Conservation (phyloP, 2,888 invertebrate species). For the Meloe dianella region DNA sequence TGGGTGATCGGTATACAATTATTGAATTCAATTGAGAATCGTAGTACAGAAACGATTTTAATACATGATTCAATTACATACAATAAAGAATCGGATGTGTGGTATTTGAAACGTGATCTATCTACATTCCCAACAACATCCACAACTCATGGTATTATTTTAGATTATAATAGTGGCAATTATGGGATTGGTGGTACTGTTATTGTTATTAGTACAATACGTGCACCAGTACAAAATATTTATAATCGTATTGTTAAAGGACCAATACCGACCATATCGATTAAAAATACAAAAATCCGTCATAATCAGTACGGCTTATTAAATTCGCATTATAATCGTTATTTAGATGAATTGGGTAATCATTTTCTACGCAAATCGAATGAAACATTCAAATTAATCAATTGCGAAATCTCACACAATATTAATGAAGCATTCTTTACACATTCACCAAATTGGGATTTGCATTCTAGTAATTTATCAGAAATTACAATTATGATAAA, state of each 20-base stretch:
- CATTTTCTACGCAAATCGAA: conserved; percentile 87
- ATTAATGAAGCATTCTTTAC: conserved; percentile 80
- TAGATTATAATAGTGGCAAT: conserved; percentile 80
- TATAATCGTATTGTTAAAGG: conserved; percentile 78
- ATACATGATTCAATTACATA: conserved; percentile 78
- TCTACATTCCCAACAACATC: conserved; percentile 91
- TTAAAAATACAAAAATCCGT: conserved; percentile 76
- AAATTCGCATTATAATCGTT: conserved; percentile 86
- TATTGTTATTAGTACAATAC: conserved; percentile 75
- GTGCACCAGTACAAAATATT: conserved; percentile 75
- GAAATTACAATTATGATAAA: conserved; percentile 91
- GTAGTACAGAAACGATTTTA: conserved; percentile 82
- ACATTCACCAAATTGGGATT: conserved; percentile 86
- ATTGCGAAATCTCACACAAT: conserved; percentile 83
- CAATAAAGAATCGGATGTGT: conserved; percentile 69
- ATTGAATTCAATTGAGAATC: conserved; percentile 87
- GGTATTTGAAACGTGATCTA: conserved; percentile 83
- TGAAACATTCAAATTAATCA: conserved; percentile 80
- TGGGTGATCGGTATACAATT: conserved; percentile 89
- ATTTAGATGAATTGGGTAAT: conserved; percentile 83
- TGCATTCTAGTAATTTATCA: conserved; percentile 83
- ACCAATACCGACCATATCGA: conserved; percentile 76
- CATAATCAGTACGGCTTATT: conserved; percentile 82
- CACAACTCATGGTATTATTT: conserved; percentile 78
- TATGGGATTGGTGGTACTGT: conserved; percentile 84